Percentiles rank a stretch among this genome's conserved stretches.
phyloP scores from a whole-genome alignment of 2,113 vertebrate species.

The Nanorana parkeri region DNA sequence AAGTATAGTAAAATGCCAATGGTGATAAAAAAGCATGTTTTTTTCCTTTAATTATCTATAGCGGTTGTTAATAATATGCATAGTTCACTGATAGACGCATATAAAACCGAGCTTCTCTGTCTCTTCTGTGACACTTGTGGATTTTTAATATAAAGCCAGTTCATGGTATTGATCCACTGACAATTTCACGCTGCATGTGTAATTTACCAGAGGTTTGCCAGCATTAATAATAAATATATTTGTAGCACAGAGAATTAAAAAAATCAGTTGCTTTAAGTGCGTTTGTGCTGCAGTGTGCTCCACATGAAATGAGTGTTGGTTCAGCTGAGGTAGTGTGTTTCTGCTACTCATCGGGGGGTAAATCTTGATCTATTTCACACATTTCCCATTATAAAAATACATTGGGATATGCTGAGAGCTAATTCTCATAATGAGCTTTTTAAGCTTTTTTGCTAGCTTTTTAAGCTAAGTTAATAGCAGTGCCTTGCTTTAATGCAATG shows the following conservation, averaged over 20 bases:
- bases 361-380: background rate
- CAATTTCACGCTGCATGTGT: background rate
- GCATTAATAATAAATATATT: background rate
- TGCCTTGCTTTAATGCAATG: too few species aligned
- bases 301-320: background rate
- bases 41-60: too few species aligned
- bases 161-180: background rate
- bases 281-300: background rate
- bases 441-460: too few species aligned
- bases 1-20: too few species aligned
- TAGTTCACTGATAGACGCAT: too few species aligned
- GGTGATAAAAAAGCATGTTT: too few species aligned
- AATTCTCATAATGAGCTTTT: background rate
- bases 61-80: too few species aligned
- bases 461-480: too few species aligned
- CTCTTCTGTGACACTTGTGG: background rate
- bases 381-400: background rate
- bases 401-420: background rate
- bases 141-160: background rate
- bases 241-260: background rate
- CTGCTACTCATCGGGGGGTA: background rate
- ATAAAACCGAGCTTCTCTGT: too few species aligned
- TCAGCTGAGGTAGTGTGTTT: slow-evolving; percentile 1
- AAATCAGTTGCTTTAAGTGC: background rate
- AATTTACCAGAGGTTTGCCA: background rate